Conservation (phyloP, 2,888 invertebrate species). For the Luperina testacea region DNA sequence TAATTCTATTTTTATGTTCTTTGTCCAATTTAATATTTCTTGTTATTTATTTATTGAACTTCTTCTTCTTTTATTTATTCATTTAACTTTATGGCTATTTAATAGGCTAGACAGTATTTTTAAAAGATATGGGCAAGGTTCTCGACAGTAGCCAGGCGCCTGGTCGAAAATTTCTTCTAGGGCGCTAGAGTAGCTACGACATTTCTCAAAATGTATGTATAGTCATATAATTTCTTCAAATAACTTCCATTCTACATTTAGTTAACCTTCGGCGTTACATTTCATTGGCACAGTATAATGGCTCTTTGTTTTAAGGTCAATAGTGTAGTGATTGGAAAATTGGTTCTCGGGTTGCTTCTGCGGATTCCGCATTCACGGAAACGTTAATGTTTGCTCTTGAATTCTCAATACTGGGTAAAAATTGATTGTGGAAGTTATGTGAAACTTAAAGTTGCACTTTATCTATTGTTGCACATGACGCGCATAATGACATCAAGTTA, state of each 20-base stretch:
- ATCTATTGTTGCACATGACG: not conserved
- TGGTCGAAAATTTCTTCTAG: not conserved
- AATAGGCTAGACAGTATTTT: not conserved
- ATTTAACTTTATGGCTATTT: not conserved
- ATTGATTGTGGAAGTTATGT: conserved; percentile 14
- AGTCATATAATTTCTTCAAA: conserved; percentile 37
- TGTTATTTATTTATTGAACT: not conserved
- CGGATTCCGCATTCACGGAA: conserved; percentile 77
- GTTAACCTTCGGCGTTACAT: conserved; percentile 71
- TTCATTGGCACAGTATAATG: conserved; percentile 75
- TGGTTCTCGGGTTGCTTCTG: conserved; percentile 77
- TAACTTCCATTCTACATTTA: conserved; percentile 43
- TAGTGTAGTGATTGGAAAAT: conserved; percentile 73
- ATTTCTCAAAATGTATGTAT: not conserved
- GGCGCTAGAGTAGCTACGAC: not conserved
- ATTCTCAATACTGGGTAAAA: conserved; percentile 47
- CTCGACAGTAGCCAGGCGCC: not conserved
- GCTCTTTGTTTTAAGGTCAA: conserved; percentile 84
- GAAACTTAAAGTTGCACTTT: not conserved
- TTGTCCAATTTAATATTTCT: not conserved
- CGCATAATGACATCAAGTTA: not conserved
- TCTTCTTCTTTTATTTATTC: too few species aligned
- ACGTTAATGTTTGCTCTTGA: conserved; percentile 63
- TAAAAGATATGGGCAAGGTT: not conserved
- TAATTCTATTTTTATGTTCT: not conserved